These are phyloP conservation scores for Cotesia glomerata DNA, from an alignment of 1,140 invertebrate genomes.

Conservation along the genomic window DNA sequence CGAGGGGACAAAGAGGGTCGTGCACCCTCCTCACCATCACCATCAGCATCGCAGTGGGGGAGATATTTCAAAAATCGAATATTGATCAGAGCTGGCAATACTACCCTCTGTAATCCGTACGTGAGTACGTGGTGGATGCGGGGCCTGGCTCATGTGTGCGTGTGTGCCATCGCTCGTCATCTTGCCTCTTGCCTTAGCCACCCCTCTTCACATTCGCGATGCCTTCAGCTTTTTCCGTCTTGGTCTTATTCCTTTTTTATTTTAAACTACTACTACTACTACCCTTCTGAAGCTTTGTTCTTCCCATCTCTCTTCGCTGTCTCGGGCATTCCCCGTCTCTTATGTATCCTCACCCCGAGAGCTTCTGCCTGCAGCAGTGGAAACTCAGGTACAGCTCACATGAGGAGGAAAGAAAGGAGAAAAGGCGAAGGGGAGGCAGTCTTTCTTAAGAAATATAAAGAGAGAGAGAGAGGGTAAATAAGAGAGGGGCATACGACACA, in stretches of 20 bases:
- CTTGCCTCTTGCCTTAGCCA: constrained; percentile 21
- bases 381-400: no score
- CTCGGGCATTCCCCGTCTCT: constrained; percentile 7
- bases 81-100: constrained; percentile 63
- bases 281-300: not conserved
- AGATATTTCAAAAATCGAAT: constrained; percentile 64
- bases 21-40: constrained; percentile 8
- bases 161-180: constrained; percentile 34
- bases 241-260: constrained; percentile 12
- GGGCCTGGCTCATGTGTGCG: constrained; percentile 35
- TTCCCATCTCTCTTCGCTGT: not conserved
- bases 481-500: not conserved
- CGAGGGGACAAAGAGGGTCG: constrained; percentile 22
- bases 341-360: not conserved
- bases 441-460: not conserved
- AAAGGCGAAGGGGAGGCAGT: not conserved
- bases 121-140: constrained; percentile 41
- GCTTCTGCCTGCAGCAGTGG: not conserved
- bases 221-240: not conserved
- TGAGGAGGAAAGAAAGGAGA: no score
- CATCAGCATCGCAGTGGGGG: constrained; percentile 31
- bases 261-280: not conserved
- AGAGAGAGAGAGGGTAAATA: no score
- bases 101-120: constrained; percentile 57
- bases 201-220: constrained; percentile 30